Evolutionary conservation across 2,888 invertebrate genomes (phyloP), one percentile per base, ranked within the genome.

Genomic region (Drosophila parthenogenetica): DNA sequence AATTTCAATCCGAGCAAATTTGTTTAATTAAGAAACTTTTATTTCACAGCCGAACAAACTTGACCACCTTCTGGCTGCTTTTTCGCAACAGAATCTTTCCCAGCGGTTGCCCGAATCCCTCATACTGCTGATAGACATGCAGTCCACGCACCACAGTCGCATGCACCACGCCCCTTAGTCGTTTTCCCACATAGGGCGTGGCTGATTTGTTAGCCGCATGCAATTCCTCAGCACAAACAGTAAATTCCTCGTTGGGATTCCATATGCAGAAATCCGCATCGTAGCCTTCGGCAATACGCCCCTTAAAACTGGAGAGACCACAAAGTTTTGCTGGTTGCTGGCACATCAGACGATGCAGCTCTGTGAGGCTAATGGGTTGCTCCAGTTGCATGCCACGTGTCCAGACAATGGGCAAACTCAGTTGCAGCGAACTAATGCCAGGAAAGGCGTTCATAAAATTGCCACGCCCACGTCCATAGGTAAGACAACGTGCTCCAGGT

Each of bases 251-350:
- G 3, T 95, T 94, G 0, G 96, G 95, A 90, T 95, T 93, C 93
- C 96, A 96, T 72, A 95, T 93, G 54, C 96, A 94, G 48, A 96
- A 93, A 89, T 96, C 96, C 0, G 95, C 96, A 83, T 96, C 95
- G 55, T 93, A 93, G 5, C 95, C 95, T 5, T 93, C 92, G 49
- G 92, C 92, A 29, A 96, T 91, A 63, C 93, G 92, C 0, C 96
- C 95, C 90, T 96, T 96, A 2, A 92, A 91, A 14, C 93, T 83
- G 60, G 94, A 93, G 17, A 96, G 90, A 0, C 95, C 94, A 73
- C 95, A 94, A 2, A 96, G 90, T 68, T 92, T 91, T 0, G 96
- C 95, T 0, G 96, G 95, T 19, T 93, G 93, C 14, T 91, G 89
- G 64, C 94, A 94, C 91, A 96, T 92, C 62, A 94, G 93, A 45